Evolutionary conservation across 1,140 invertebrate species (phyloP).

Genomic region (Stegodyphus mimosarum): DNA sequence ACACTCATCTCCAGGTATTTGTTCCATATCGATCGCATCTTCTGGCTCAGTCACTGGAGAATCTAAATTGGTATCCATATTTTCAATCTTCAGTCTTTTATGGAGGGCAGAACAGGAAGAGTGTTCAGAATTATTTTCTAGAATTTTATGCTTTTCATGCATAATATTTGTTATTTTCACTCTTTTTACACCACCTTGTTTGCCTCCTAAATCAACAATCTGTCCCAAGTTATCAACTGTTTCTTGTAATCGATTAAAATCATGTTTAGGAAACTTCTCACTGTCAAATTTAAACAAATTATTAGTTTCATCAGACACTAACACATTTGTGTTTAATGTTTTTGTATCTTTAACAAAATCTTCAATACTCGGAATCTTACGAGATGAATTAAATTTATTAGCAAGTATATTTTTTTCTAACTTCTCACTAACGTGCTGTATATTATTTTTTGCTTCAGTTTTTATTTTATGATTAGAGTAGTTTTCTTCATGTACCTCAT

Average conservation of each 20-base stretch:
- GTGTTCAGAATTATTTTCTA: conserved; percentile 22
- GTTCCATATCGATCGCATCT: conserved; percentile 42
- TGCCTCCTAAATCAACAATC: conserved; percentile 70
- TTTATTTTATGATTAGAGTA: conserved; percentile 8
- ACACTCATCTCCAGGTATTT: conserved; percentile 34
- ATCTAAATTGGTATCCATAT: conserved; percentile 34
- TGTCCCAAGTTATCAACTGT: conserved; percentile 68
- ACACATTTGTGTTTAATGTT: conserved; percentile 76
- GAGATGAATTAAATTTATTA: conserved; percentile 51
- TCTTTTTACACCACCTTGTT: conserved; percentile 69
- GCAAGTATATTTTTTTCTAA: conserved; percentile 64
- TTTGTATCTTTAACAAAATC: conserved; percentile 76
- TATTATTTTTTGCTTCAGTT: conserved; percentile 9
- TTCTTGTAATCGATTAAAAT: conserved; percentile 66
- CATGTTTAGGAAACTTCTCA: conserved; percentile 73
- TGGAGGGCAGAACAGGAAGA: conserved; percentile 37
- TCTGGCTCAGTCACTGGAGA: conserved; percentile 33
- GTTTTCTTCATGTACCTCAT: not conserved
- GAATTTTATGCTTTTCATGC: conserved; percentile 64
- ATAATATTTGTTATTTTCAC: conserved; percentile 71
- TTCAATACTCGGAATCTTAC: conserved; percentile 68
- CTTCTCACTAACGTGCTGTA: conserved; percentile 4
- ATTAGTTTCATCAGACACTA: conserved; percentile 71
- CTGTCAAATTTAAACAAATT: conserved; percentile 75
- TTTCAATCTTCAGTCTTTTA: conserved; percentile 46